Base-by-base conservation (phyloP, 2,888 invertebrate species). In the Aphodius sticticus region DNA sequence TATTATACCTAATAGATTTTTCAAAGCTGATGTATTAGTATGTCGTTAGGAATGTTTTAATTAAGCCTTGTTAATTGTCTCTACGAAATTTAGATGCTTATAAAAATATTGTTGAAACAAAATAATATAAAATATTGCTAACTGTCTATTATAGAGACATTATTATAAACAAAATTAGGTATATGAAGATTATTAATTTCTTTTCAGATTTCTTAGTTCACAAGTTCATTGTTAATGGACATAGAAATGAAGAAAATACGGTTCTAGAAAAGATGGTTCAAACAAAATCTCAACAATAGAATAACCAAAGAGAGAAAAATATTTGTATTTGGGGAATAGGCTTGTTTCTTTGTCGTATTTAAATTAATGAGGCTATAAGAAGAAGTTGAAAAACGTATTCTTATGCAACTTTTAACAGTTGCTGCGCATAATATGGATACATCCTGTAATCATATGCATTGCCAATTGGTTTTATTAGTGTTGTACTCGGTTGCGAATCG, bases 381-480 rank as follows among this genome's bases (percentile, higher is more conserved):
- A 26, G 26, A 26, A 26, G 1, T 2, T 26, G 1, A 26, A 26
- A 26, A 26, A 26, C 3, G 26, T 26, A 26, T 26, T 26, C 3
- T 26, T 1, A 26, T 26, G 26, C 26, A 26, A 26, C 26, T 26
- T 53, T 53, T 53, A 53, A 53, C 53, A 53, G 7, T 53, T 53
- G 53, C 53, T 53, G 9, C 12, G 53, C 53, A 53, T 53, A 53
- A 53, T 53, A 53, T 53, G 53, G 12, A 53, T 12, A 53, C 6
- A 53, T 53, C 53, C 53, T 53, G 53, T 53, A 53, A 53, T 53
- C 2, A 5, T 53, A 53, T 53, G 53, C 53, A 53, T 53, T 53
- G 53, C 53, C 53, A 53, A 53, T 53, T 53, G 53, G 53, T 53
- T 53, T 53, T 53, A 53, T 53, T 53, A 53, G 53, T 53, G 53